phyloP scores from a whole-genome alignment of 2,113 vertebrate genomes.

The Monopterus albus region DNA sequence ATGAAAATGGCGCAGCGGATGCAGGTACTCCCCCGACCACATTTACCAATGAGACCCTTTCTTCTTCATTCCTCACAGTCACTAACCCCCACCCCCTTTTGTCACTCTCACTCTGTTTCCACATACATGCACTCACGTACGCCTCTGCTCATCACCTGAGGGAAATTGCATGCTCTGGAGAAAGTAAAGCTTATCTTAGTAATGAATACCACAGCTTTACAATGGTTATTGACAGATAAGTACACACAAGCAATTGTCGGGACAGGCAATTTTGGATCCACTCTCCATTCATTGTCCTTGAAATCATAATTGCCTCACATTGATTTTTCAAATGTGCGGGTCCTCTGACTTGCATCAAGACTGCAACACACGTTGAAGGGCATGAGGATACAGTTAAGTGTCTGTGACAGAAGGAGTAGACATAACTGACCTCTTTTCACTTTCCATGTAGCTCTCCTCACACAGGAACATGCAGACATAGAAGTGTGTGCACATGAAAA shows the following conservation, averaged over 20 bases:
- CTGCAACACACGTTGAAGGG: slow-evolving; percentile 63
- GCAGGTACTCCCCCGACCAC: slow-evolving; percentile 79
- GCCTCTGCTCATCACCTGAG: slow-evolving; percentile 63
- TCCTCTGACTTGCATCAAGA: slow-evolving; percentile 47
- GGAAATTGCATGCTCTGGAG: slow-evolving; percentile 67
- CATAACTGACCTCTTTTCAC: slow-evolving; percentile 55
- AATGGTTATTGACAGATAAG: slow-evolving; percentile 76
- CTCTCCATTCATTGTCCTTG: slow-evolving; percentile 74
- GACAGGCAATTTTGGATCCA: slow-evolving; percentile 70
- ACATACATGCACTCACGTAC: slow-evolving; percentile 13
- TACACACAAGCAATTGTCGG: slow-evolving; percentile 61
- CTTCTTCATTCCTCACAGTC: slow-evolving; percentile 16
- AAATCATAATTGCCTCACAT: slow-evolving; percentile 78
- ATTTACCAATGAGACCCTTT: slow-evolving; percentile 45
- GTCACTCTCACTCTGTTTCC: slow-evolving; percentile 46
- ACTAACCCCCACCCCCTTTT: slow-evolving; percentile 12
- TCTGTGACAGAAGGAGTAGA: slow-evolving; percentile 39
- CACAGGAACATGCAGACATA: slow-evolving; percentile 22
- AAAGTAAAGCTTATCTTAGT: slow-evolving; percentile 77
- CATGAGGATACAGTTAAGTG: slow-evolving; percentile 52
- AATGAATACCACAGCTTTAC: slow-evolving; percentile 75
- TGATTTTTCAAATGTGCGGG: slow-evolving; percentile 70
- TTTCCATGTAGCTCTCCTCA: slow-evolving; percentile 21
- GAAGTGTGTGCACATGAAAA: slow-evolving; percentile 26
- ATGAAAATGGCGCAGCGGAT: slow-evolving; percentile 82